These are phyloP conservation scores for Alosa alosa DNA, from an alignment of 2,113 vertebrate species.

Conservation along the genomic window DNA sequence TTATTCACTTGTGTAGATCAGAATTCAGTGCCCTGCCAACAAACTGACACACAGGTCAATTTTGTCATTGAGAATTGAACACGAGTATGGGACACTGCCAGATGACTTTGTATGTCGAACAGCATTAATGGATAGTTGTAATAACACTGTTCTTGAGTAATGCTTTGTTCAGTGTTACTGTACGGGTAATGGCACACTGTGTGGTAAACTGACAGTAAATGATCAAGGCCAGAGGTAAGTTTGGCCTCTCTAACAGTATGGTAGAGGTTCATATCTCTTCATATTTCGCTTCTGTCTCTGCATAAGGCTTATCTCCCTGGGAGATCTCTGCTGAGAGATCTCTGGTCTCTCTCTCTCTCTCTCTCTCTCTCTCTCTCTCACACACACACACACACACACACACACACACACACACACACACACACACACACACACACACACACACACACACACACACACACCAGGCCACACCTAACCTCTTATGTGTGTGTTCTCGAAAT, in stretches of 20 bases:
- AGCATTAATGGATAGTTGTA: neutral
- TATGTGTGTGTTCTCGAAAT: neutral
- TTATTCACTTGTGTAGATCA: slow-evolving; percentile 9
- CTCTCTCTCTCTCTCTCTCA: neutral
- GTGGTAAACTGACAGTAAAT: neutral
- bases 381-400: neutral
- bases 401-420: neutral
- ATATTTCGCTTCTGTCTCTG: neutral
- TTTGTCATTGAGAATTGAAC: neutral
- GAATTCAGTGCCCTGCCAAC: neutral
- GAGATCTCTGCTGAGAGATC: neutral
- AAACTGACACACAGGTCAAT: neutral
- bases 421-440: neutral
- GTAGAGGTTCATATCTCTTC: neutral
- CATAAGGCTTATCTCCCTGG: neutral
- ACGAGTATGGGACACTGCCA: neutral
- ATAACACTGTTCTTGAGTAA: neutral
- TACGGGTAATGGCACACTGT: neutral
- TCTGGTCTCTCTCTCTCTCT: neutral
- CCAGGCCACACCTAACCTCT: neutral
- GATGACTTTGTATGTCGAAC: neutral
- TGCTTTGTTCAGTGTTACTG: neutral
- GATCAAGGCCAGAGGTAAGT: neutral
- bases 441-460: slow-evolving; percentile 7
- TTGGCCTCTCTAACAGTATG: neutral